A percentile compares a stretch with the other conserved stretches of the same genome.
phyloP scores from a whole-genome alignment of 2,888 invertebrate genomes.

The Andrena camellia region DNA sequence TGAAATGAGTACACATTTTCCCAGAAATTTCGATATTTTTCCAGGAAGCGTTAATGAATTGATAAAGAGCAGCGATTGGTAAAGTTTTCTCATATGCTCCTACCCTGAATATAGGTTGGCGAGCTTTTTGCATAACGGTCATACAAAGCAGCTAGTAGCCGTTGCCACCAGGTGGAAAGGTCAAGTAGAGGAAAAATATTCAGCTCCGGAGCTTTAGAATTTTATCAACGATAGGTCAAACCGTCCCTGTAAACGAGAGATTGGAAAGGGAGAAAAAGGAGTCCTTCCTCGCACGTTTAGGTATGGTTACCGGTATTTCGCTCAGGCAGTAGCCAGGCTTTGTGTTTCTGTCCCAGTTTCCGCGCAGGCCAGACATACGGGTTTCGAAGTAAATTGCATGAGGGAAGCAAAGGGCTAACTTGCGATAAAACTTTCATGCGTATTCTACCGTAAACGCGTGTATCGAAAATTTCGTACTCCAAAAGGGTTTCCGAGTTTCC shows the following conservation, averaged over 20 bases:
- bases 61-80: conserved; percentile 40
- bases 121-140: conserved; percentile 41
- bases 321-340: conserved; percentile 79
- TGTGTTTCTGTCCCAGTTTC: conserved; percentile 83
- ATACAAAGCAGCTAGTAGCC: conserved; percentile 33
- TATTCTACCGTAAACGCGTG: conserved; percentile 70
- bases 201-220: conserved; percentile 64
- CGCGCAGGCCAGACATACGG: conserved; percentile 76
- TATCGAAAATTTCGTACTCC: background rate
- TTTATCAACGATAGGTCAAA: conserved; percentile 69
- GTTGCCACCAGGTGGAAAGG: conserved; percentile 36
- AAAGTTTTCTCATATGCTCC: conserved; percentile 58
- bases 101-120: conserved; percentile 49
- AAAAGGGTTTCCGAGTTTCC: background rate
- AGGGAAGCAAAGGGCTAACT: conserved; percentile 76
- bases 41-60: conserved; percentile 41
- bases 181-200: conserved; percentile 68
- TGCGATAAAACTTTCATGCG: conserved; percentile 83
- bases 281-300: conserved; percentile 78
- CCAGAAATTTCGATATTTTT: conserved; percentile 3
- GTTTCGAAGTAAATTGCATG: conserved; percentile 74
- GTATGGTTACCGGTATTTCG: conserved; percentile 81
- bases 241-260: conserved; percentile 44
- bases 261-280: conserved; percentile 60
- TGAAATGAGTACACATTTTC: background rate